Percentiles rank a stretch among this genome's conserved stretches.
phyloP scores from a whole-genome alignment of 2,797 vertebrate species.

The Vireo griseus region DNA sequence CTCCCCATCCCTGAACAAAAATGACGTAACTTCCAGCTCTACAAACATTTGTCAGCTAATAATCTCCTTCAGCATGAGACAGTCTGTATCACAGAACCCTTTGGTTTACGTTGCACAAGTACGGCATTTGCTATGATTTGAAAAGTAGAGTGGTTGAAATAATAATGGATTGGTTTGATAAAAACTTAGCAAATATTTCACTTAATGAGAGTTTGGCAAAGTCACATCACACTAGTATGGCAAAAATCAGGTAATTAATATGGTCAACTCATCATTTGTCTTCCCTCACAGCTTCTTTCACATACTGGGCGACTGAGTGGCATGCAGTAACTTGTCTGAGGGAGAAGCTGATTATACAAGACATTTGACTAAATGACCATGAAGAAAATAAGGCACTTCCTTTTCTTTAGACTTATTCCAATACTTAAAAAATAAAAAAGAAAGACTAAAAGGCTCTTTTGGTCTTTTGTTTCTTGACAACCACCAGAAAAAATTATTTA shows the following conservation, averaged over 20 bases:
- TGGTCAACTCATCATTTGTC: constrained; percentile 73
- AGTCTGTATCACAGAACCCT: constrained; percentile 63
- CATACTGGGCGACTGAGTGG: constrained; percentile 74
- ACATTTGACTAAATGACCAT: constrained; percentile 84
- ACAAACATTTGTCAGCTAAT: constrained; percentile 46
- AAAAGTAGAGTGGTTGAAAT: constrained; percentile 61
- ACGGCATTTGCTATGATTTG: constrained; percentile 37
- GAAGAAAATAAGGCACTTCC: constrained; percentile 92
- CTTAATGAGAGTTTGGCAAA: constrained; percentile 73
- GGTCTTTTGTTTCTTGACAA: constrained; percentile 89
- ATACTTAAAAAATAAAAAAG: constrained; percentile 83
- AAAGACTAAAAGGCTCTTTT: constrained; percentile 89
- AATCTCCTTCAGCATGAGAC: constrained; percentile 48
- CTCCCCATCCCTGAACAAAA: constrained; percentile 40
- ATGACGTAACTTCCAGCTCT: constrained; percentile 40
- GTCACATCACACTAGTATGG: constrained; percentile 70
- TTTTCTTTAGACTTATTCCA: constrained; percentile 86
- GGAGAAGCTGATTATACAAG: constrained; percentile 80
- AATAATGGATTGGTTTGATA: constrained; percentile 59
- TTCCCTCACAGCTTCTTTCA: constrained; percentile 72
- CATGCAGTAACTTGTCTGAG: constrained; percentile 76
- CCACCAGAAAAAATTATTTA: constrained; percentile 87
- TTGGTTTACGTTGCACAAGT: constrained; percentile 64
- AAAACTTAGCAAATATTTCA: constrained; percentile 66
- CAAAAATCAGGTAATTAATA: constrained; percentile 74